Evolutionary conservation across 2,888 invertebrate genomes (phyloP).

Genomic region (Acanthosepion lycidas): DNA sequence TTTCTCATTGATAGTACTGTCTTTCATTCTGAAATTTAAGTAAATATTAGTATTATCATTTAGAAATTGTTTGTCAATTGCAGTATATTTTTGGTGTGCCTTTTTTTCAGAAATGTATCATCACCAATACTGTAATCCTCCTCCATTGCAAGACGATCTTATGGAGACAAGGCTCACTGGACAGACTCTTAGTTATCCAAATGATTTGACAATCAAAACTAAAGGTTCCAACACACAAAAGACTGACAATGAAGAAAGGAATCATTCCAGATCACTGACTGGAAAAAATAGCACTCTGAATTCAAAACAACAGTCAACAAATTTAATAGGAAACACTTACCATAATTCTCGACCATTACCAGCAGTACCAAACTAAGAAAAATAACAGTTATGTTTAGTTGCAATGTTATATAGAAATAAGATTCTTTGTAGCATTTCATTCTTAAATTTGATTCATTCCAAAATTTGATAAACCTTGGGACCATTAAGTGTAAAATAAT

Average conservation of each 20-base stretch:
- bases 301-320: neutral
- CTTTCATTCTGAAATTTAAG: no score
- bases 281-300: neutral
- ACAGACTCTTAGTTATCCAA: neutral
- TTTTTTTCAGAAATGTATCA: neutral
- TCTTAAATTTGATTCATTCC: neutral
- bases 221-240: neutral
- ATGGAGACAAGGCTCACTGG: neutral
- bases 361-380: neutral
- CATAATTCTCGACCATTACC: constrained; percentile 23
- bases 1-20: no score
- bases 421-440: neutral
- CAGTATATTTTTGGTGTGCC: neutral
- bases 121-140: constrained; percentile 2
- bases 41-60: neutral
- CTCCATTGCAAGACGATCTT: neutral
- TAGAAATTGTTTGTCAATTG: neutral
- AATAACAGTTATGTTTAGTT: neutral
- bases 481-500: neutral
- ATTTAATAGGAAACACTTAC: constrained; percentile 8
- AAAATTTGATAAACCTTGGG: neutral
- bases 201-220: neutral
- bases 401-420: neutral
- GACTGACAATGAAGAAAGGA: neutral
- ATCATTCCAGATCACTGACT: neutral